These are phyloP conservation scores for Rhadina sibilatrix DNA, from an alignment of 2,113 vertebrate genomes.

Conservation along the genomic window DNA sequence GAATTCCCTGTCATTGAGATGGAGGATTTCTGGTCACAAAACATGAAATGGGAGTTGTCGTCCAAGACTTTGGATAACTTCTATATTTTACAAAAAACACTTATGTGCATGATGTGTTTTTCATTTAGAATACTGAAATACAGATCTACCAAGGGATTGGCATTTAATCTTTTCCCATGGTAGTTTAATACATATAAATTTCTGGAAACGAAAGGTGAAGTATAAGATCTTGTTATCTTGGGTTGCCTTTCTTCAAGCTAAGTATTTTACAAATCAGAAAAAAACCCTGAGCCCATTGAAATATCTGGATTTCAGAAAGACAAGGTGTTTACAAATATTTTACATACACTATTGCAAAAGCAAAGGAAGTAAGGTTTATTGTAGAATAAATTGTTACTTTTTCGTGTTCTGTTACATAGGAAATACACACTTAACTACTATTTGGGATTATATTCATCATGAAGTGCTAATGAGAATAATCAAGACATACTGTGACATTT, in stretches of 20 bases:
- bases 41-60: not conserved
- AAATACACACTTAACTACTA: not conserved
- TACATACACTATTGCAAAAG: not conserved
- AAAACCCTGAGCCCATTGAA: not conserved
- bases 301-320: not conserved
- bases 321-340: not conserved
- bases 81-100: not conserved
- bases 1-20: not conserved
- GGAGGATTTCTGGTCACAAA: not conserved
- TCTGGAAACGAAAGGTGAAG: not conserved
- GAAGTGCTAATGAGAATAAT: not conserved
- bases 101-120: not conserved
- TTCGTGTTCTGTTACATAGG: not conserved
- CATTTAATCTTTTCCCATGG: conserved; percentile 2
- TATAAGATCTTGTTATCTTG: not conserved
- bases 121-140: not conserved
- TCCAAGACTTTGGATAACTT: not conserved
- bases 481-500: not conserved
- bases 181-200: conserved; percentile 9
- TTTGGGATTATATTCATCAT: not conserved
- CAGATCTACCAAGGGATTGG: not conserved
- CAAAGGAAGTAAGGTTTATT: not conserved
- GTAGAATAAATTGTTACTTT: not conserved
- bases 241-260: not conserved
- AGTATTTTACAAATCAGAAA: not conserved